Base-by-base conservation (phyloP, 1,140 invertebrate genomes). In the Papilio polyxenes region DNA sequence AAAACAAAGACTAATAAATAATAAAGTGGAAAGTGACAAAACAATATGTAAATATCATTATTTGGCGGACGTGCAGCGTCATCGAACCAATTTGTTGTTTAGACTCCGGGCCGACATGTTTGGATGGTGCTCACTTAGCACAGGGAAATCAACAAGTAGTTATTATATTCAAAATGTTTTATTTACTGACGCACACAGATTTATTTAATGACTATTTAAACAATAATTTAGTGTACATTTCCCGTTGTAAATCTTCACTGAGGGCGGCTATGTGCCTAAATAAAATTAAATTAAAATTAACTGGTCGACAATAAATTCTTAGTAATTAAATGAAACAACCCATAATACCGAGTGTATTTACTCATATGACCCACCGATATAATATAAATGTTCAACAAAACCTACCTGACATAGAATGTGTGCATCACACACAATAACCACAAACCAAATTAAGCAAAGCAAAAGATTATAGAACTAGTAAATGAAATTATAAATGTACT, bases 11-110 rank as follows among this genome's bases (percentile, higher is more conserved):
- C 78, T 65, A 80, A 80, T 80, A 80, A 80, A 80, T 85, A 87
- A 84, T 87, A 87, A 88, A 89, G 89, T 89, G 85, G 87, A 92
- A 92, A 93, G 92, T 93, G 92, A 93, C 92, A 93, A 92, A 91
- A 92, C 92, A 93, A 92, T 91, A 93, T 93, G 92, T 92, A 93
- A 93, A 93, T 93, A 92, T 83, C 89, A 91, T 92, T 91, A 92
- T 92, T 91, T 92, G 87, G 87, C 83, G 84, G 76, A 86, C 76
- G 79, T 77, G 79, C 80, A 83, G 15, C 53, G 82, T 83, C 82
- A 76, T 75, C 82, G 75, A 69, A 83, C 75, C 72, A 74, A 75
- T 76, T 76, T 82, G 51, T 75, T 20, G 65, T 75, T 82, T 84
- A 81, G 75, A 76, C 83, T 77, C 59, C 9, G 62, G 84, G 88